A percentile compares a stretch with the other conserved stretches of the same genome.
phyloP scores from a whole-genome alignment of 2,888 invertebrate genomes.

The Boloria selene region DNA sequence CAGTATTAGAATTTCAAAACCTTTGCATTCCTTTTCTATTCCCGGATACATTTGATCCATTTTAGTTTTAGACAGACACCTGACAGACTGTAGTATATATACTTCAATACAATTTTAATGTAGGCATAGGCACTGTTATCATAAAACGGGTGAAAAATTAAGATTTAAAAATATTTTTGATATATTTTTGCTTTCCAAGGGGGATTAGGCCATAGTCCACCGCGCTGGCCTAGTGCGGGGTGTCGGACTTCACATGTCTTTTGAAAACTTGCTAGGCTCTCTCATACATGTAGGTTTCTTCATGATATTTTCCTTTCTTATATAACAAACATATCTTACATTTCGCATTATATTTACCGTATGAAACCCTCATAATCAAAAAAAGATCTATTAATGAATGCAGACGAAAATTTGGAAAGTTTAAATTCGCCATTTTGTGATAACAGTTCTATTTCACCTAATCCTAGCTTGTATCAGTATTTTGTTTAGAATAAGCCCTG shows the following conservation, averaged over 20 bases:
- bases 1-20: conserved; percentile 60
- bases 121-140: conserved; percentile 8
- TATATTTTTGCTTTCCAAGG: background rate
- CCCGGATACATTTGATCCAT: conserved; percentile 48
- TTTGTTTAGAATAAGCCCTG: conserved; percentile 68
- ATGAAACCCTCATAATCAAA: too few relatives aligned
- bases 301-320: too few relatives aligned
- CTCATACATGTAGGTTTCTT: too few relatives aligned
- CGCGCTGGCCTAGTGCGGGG: too few relatives aligned
- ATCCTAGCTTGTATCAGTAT: conserved; percentile 76
- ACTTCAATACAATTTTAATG: conserved; percentile 27
- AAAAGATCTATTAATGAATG: too few relatives aligned
- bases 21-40: conserved; percentile 53
- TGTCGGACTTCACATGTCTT: too few relatives aligned
- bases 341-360: too few relatives aligned
- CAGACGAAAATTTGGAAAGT: too few relatives aligned
- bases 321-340: too few relatives aligned
- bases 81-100: conserved; percentile 56
- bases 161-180: background rate
- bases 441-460: conserved; percentile 47
- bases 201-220: too few relatives aligned
- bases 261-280: too few relatives aligned
- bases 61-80: conserved; percentile 48
- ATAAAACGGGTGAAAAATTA: too few relatives aligned
- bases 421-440: background rate